A percentile compares a stretch with the other conserved stretches of the same genome.
These are phyloP conservation scores for Menidia beryllina DNA, from an alignment of 2,113 vertebrate species.

Conservation along the genomic window DNA sequence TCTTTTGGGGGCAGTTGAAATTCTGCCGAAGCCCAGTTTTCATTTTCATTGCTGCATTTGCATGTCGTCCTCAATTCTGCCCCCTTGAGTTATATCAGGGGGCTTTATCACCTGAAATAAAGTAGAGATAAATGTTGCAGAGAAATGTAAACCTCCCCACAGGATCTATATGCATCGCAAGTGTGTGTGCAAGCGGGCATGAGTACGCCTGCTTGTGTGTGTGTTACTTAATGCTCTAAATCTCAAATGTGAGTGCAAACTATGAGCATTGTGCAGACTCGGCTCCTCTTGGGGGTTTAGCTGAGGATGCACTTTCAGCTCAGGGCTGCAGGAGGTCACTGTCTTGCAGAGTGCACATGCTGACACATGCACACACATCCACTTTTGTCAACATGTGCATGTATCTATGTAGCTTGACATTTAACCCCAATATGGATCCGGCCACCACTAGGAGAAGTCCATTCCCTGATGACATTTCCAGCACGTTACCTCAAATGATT, in stretches of 20 bases:
- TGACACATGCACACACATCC: neutral
- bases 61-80: slow-evolving; percentile 65
- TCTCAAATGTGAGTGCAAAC: slow-evolving; percentile 57
- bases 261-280: slow-evolving; percentile 73
- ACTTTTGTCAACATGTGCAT: slow-evolving; percentile 10
- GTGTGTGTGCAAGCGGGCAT: slow-evolving; percentile 5
- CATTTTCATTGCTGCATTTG: slow-evolving; percentile 74
- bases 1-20: slow-evolving; percentile 73
- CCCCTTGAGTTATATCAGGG: slow-evolving; percentile 63
- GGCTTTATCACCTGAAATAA: slow-evolving; percentile 74
- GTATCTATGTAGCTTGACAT: slow-evolving; percentile 58
- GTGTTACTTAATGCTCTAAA: slow-evolving; percentile 30
- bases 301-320: slow-evolving; percentile 73
- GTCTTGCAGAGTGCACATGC: slow-evolving; percentile 52
- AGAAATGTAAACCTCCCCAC: slow-evolving; percentile 62
- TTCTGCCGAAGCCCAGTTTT: slow-evolving; percentile 68
- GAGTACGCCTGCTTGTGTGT: slow-evolving; percentile 11
- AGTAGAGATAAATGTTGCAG: slow-evolving; percentile 75
- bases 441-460: slow-evolving; percentile 48
- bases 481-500: slow-evolving; percentile 62
- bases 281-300: slow-evolving; percentile 67
- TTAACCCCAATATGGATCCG: slow-evolving; percentile 67
- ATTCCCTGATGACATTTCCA: slow-evolving; percentile 69
- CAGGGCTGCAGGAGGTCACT: slow-evolving; percentile 73
- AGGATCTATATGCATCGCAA: neutral